Evolutionary conservation across 2,888 invertebrate species (phyloP).

Genomic region (Cenopis cana): DNA sequence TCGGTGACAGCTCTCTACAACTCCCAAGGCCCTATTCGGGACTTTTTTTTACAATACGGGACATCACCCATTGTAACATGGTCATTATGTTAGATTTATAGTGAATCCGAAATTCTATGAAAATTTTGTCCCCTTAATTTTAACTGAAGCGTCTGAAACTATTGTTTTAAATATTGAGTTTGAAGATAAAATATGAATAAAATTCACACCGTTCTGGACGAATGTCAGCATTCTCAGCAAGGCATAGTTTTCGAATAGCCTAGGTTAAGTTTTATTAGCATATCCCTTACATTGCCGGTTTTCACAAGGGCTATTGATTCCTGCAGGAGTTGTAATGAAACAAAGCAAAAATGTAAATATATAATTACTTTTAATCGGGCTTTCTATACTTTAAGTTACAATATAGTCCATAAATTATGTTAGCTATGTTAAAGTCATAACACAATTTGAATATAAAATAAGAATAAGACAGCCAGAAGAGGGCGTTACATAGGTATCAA

Average conservation of each 20-base stretch:
- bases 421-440: constrained; percentile 9
- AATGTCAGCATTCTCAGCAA: too few species aligned
- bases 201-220: too few species aligned
- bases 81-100: neutral
- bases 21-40: neutral
- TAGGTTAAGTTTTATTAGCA: neutral
- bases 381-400: constrained; percentile 18
- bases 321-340: constrained; percentile 9
- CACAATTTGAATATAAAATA: constrained; percentile 1
- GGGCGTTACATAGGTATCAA: neutral
- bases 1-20: neutral
- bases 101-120: neutral
- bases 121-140: too few species aligned
- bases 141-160: too few species aligned
- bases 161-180: too few species aligned
- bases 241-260: neutral
- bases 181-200: too few species aligned
- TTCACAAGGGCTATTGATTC: neutral
- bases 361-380: constrained; percentile 19
- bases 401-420: constrained; percentile 1
- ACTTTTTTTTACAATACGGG: neutral
- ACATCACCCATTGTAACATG: neutral
- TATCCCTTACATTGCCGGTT: neutral
- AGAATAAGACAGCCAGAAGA: neutral
- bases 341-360: constrained; percentile 16